Base-by-base conservation (phyloP, 2,797 vertebrate species). In the Antennarius maculatus region DNA sequence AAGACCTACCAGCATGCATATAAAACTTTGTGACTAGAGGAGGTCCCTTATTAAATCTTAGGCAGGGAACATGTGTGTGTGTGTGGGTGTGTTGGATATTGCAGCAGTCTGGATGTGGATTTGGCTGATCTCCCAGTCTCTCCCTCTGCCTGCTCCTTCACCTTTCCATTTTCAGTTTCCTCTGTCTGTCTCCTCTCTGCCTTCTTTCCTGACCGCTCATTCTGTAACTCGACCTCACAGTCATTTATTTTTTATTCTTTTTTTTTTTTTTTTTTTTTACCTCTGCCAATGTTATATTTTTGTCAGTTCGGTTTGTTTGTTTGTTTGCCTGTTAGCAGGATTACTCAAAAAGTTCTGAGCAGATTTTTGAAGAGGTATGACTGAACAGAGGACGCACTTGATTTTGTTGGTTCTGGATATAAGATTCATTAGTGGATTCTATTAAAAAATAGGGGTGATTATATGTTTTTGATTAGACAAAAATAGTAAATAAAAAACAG, bases 91-190 rank as follows among this genome's bases (percentile, higher is more conserved):
- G 54, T 48, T 45, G 64, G 50, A 52, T 61, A 57, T 66, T 62
- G 71, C 64, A 72, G 65, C 12, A 82, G 80, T 69, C 80, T 89
- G 84, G 88, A 87, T 61, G 77, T 74, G 71, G 71, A 76, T 78
- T 72, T 90, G 91, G 83, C 85, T 64, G 16, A 1, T 9, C 29
- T 84, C 86, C 84, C 74, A 39, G 48, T 28, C 59, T 75, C 69
- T 77, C 55, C 54, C 43, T 55, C 41, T 63, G 37, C 51, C 63
- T 61, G 66, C 54, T 68, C 60, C 55, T 50, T 70, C 15, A 58
- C 41, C 42, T 66, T 43, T 68, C 37, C 15, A 37, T 61, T 66
- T 66, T 74, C n/a, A 52, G 71, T 67, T 49, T 56, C 28, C 63
- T 70, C 61, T 59, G 34, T 78, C 79, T 62, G 42, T 79, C 66